phyloP scores from a whole-genome alignment of 1,140 invertebrate genomes.

The Aphaenogaster ashmeadi region DNA sequence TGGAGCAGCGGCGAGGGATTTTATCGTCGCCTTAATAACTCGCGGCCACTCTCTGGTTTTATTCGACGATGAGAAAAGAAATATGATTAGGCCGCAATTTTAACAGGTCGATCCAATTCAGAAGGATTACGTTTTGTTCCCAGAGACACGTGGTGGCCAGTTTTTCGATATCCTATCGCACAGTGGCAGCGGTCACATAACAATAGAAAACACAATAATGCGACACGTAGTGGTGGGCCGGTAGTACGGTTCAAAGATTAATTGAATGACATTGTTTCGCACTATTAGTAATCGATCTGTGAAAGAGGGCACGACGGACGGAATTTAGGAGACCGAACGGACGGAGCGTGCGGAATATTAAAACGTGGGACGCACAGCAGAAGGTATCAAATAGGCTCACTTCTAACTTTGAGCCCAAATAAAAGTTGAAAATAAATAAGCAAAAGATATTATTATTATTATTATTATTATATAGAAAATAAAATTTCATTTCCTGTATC shows the following conservation, averaged over 20 bases:
- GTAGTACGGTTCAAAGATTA: slow-evolving; percentile 51
- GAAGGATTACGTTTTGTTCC: slow-evolving; percentile 23
- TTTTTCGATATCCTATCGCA: slow-evolving; percentile 49
- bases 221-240: background rate
- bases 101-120: slow-evolving; percentile 4
- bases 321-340: slow-evolving; percentile 22
- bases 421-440: background rate
- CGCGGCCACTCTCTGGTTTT: background rate
- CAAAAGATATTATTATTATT: background rate
- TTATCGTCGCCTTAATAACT: slow-evolving; percentile 28
- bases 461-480: background rate
- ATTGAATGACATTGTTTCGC: slow-evolving; percentile 57
- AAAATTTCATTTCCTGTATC: background rate
- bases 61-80: background rate
- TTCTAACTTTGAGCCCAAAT: background rate
- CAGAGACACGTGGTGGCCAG: background rate
- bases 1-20: background rate
- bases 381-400: background rate
- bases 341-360: background rate
- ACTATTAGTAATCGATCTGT: slow-evolving; percentile 60
- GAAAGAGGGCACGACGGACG: slow-evolving; percentile 43
- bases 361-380: background rate
- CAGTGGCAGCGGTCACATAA: background rate
- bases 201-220: slow-evolving; percentile 50
- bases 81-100: slow-evolving; percentile 26